These are phyloP conservation scores for Taenioides sp. DNA, from an alignment of 2,797 vertebrate genomes.

Conservation along the genomic window DNA sequence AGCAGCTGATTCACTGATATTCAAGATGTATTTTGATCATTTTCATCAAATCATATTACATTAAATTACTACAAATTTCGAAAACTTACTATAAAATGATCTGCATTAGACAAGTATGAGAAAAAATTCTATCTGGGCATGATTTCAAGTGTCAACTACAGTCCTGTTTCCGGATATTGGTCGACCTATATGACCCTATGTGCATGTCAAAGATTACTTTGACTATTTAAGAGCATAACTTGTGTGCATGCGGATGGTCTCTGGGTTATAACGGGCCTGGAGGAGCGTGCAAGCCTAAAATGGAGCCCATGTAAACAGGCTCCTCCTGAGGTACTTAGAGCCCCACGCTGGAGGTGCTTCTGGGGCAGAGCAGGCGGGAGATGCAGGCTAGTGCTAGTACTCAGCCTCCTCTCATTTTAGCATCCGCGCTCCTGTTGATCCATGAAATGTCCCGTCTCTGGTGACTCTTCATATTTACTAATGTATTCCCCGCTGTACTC, in stretches of 20 bases:
- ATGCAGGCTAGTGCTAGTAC: conserved; percentile 60
- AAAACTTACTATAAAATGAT: too few relatives aligned
- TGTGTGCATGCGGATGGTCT: not conserved
- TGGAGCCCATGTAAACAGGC: conserved; percentile 80
- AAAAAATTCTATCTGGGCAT: too few relatives aligned
- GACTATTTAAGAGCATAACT: too few relatives aligned
- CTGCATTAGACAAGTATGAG: too few relatives aligned
- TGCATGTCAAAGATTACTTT: too few relatives aligned
- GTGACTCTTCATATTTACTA: conserved; percentile 92
- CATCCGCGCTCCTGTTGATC: conserved; percentile 91
- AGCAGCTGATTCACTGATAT: not conserved
- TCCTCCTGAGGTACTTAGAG: conserved; percentile 78
- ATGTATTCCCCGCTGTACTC: conserved; percentile 90
- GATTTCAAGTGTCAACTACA: too few relatives aligned
- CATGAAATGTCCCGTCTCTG: conserved; percentile 94
- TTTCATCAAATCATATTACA: too few relatives aligned
- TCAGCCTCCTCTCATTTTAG: conserved; percentile 90
- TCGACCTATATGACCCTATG: too few relatives aligned
- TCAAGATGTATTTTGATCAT: not conserved
- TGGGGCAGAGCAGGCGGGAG: conserved; percentile 72
- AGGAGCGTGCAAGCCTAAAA: conserved; percentile 47
- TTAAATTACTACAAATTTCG: too few relatives aligned
- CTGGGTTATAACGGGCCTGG: not conserved
- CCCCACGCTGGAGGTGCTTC: conserved; percentile 60
- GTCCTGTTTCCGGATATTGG: too few relatives aligned